Evolutionary conservation across 1,140 invertebrate species (phyloP).

Genomic region (Coboldia fuscipes): DNA sequence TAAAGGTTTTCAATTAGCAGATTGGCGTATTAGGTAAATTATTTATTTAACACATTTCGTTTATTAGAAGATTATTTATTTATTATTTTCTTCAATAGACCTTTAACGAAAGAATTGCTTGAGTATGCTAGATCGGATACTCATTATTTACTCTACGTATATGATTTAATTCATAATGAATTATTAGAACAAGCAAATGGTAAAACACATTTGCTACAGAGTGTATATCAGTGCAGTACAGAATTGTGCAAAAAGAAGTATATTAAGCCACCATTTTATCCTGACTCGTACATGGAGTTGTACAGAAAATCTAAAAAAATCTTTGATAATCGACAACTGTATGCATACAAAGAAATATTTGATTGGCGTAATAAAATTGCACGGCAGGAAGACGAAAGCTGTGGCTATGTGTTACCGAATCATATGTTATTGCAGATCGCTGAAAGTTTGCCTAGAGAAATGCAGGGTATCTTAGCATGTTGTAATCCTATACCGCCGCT

Average conservation of each 20-base stretch:
- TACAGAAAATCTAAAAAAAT: conserved; percentile 55
- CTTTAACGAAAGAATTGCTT: conserved; percentile 62
- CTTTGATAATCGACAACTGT: conserved; percentile 72
- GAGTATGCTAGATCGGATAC: conserved; percentile 88
- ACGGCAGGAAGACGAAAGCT: conserved; percentile 76
- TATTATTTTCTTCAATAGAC: conserved; percentile 28
- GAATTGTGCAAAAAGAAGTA: conserved; percentile 56
- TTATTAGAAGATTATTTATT: neutral
- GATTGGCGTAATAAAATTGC: conserved; percentile 76
- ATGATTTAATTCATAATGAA: conserved; percentile 59
- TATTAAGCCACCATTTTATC: conserved; percentile 49
- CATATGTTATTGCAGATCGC: conserved; percentile 87
- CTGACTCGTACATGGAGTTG: conserved; percentile 51
- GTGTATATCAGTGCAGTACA: conserved; percentile 47
- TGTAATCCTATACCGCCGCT: conserved; percentile 85
- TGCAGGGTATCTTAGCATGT: conserved; percentile 81
- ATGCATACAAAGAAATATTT: conserved; percentile 62
- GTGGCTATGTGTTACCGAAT: conserved; percentile 79
- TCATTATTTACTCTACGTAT: conserved; percentile 87
- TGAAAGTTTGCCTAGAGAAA: conserved; percentile 76
- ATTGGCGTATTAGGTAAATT: conserved; percentile 73
- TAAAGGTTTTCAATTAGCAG: conserved; percentile 82
- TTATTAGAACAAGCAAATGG: conserved; percentile 48
- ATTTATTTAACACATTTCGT: neutral
- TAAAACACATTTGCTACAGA: conserved; percentile 40